Evolutionary conservation across 2,113 vertebrate species (phyloP).

Genomic region (Lophochroa leadbeateri): DNA sequence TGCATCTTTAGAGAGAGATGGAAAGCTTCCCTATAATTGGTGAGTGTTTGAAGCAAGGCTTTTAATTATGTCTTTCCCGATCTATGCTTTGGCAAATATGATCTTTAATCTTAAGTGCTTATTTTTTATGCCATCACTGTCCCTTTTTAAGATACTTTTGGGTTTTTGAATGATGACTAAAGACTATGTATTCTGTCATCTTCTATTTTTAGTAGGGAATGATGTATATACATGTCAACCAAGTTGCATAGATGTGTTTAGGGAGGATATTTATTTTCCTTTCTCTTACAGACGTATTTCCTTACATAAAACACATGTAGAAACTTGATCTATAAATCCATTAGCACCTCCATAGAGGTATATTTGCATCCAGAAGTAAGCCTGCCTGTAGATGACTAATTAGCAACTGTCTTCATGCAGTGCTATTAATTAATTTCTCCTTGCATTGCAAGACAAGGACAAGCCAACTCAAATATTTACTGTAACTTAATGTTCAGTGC

Average conservation of each 20-base stretch:
- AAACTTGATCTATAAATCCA: not conserved
- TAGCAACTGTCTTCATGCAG: not conserved
- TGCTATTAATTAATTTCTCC: not conserved
- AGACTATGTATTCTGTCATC: not conserved
- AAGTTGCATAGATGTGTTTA: not conserved
- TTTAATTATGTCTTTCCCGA: not conserved
- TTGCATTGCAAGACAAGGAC: not conserved
- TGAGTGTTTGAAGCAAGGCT: conserved; percentile 70
- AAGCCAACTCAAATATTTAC: not conserved
- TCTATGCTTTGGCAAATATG: not conserved
- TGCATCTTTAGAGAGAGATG: conserved; percentile 92
- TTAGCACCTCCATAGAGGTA: not conserved
- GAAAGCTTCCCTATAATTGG: conserved; percentile 97
- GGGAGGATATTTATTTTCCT: not conserved
- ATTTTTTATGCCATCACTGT: not conserved
- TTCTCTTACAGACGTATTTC: not conserved
- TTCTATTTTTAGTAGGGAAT: not conserved
- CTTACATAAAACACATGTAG: not conserved
- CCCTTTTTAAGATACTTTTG: not conserved
- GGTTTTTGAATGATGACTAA: not conserved
- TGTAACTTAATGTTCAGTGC: not conserved
- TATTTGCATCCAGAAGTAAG: not conserved
- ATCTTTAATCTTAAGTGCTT: not conserved
- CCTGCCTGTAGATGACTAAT: not conserved
- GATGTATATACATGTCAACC: not conserved